Evolutionary conservation across 2,797 vertebrate species (phyloP).

Genomic region (Rhabdophis nuchalis): DNA sequence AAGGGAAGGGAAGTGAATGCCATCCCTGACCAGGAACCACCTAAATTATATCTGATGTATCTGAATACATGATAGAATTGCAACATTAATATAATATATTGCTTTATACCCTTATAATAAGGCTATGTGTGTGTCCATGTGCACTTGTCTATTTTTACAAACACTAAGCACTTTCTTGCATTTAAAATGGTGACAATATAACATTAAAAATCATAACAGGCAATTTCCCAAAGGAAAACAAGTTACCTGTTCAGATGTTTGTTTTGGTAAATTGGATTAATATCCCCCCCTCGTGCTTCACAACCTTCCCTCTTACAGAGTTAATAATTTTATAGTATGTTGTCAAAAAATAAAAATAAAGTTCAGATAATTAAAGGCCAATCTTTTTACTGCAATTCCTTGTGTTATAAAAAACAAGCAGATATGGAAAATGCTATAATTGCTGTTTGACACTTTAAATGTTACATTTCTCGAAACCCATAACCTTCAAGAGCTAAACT

Average conservation of each 20-base stretch:
- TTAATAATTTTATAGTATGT: constrained; percentile 28
- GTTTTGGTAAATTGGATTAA: constrained; percentile 45
- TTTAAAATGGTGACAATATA: not conserved
- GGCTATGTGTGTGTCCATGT: constrained; percentile 33
- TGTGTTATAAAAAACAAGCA: constrained; percentile 43
- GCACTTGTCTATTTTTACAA: constrained; percentile 7
- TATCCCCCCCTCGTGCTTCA: not conserved
- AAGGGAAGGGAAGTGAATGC: too few relatives aligned
- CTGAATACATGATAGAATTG: not conserved
- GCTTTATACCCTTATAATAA: constrained; percentile 61
- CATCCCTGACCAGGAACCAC: not conserved
- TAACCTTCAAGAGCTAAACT: constrained; percentile 62
- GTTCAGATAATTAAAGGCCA: constrained; percentile 49
- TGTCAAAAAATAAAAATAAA: constrained; percentile 58
- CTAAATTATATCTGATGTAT: not conserved
- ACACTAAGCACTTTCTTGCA: constrained; percentile 56
- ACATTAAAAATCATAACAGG: not conserved
- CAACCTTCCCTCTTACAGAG: not conserved
- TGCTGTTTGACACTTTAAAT: constrained; percentile 74
- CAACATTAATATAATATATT: constrained; percentile 61
- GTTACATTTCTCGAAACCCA: constrained; percentile 69
- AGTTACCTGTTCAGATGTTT: constrained; percentile 40
- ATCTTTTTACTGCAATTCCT: constrained; percentile 39
- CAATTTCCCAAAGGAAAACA: constrained; percentile 46
- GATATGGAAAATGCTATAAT: constrained; percentile 60